Evolutionary conservation across 2,113 vertebrate genomes (phyloP).

Genomic region (Phoxinus phoxinus): DNA sequence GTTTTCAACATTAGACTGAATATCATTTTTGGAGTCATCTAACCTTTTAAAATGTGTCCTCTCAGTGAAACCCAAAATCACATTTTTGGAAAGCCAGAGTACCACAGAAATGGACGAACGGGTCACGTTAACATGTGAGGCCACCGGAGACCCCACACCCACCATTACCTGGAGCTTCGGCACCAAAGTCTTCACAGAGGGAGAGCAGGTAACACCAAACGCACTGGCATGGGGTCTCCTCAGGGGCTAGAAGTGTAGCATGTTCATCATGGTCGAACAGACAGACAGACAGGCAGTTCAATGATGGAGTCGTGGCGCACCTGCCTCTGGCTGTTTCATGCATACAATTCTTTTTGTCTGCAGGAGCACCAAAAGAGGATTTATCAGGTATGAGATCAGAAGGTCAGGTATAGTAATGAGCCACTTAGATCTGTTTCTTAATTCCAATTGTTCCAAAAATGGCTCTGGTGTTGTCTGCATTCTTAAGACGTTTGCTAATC

Average conservation of each 20-base stretch:
- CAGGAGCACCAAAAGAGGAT: slow-evolving; percentile 83
- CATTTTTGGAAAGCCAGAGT: slow-evolving; percentile 91
- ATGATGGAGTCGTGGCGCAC: slow-evolving; percentile 10
- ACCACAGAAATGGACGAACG: slow-evolving; percentile 93
- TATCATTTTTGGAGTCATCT: background rate
- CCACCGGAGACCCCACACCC: slow-evolving; percentile 93
- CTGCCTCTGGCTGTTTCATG: slow-evolving; percentile 53
- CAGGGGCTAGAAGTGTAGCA: slow-evolving; percentile 1
- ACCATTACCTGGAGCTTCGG: slow-evolving; percentile 93
- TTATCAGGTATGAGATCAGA: slow-evolving; percentile 82
- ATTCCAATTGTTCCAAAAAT: slow-evolving; percentile 33
- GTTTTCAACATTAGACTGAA: background rate
- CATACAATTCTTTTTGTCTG: slow-evolving; percentile 77
- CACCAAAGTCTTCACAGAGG: slow-evolving; percentile 85
- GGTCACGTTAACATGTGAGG: slow-evolving; percentile 94
- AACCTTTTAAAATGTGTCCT: slow-evolving; percentile 32
- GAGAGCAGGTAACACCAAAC: slow-evolving; percentile 87
- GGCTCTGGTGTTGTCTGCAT: slow-evolving; percentile 17
- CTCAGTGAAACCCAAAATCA: slow-evolving; percentile 95
- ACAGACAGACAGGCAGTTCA: slow-evolving; percentile 8
- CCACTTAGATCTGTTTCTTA: slow-evolving; percentile 42
- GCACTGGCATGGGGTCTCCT: background rate
- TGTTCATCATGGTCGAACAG: slow-evolving; percentile 23
- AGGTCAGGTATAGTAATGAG: slow-evolving; percentile 72
- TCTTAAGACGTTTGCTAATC: slow-evolving; percentile 50